Conservation (phyloP, 2,888 invertebrate genomes). For the Lysandra bellargus region DNA sequence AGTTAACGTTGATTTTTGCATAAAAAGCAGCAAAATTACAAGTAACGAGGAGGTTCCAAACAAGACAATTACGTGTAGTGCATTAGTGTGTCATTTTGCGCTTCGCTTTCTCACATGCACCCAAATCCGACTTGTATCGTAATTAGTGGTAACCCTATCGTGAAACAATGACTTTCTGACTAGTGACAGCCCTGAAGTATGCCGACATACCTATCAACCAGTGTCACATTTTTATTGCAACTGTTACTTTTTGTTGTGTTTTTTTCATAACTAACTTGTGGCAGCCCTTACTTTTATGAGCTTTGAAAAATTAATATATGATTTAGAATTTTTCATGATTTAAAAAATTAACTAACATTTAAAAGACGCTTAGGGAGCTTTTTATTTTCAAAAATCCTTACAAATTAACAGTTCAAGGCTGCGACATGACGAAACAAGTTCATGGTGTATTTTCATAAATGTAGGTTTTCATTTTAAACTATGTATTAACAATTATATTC, state of each 20-base stretch:
- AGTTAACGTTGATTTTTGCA: neutral
- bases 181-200: neutral
- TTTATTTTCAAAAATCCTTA: too few species aligned
- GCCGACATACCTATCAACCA: neutral
- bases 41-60: slow-evolving; percentile 42
- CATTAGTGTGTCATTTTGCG: slow-evolving; percentile 37
- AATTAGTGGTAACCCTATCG: slow-evolving; percentile 19
- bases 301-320: too few species aligned
- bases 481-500: too few species aligned
- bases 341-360: too few species aligned
- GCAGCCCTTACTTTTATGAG: neutral
- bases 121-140: slow-evolving; percentile 32
- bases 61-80: slow-evolving; percentile 37
- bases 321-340: too few species aligned
- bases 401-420: too few species aligned
- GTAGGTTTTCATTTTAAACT: too few species aligned
- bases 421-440: too few species aligned
- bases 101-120: slow-evolving; percentile 37
- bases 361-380: too few species aligned
- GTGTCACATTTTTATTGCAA: neutral
- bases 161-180: slow-evolving; percentile 8
- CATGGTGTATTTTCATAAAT: too few species aligned
- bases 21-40: slow-evolving; percentile 38
- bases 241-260: neutral
- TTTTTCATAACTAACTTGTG: neutral